phyloP scores from a whole-genome alignment of 1,140 invertebrate genomes.

The Mya arenaria region DNA sequence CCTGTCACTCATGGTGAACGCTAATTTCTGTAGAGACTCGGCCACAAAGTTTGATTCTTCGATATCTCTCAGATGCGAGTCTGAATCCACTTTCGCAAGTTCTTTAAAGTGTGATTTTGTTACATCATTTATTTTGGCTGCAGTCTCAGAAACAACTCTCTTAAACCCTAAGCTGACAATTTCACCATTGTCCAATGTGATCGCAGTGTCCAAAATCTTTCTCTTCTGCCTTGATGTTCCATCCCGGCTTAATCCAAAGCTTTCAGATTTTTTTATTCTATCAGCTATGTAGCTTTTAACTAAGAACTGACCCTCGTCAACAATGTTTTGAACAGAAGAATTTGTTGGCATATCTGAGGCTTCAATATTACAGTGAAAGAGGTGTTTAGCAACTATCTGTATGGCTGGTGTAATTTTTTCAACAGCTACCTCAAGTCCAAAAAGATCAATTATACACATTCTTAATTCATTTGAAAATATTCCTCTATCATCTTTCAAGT shows the following conservation, averaged over 20 bases:
- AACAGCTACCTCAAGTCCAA: constrained; percentile 57
- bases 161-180: constrained; percentile 15
- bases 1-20: constrained; percentile 32
- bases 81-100: constrained; percentile 8
- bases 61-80: background rate
- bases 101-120: constrained; percentile 19
- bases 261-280: constrained; percentile 5
- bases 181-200: background rate
- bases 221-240: constrained; percentile 30
- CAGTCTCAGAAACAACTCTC: constrained; percentile 15
- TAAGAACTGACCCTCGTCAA: constrained; percentile 49
- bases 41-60: background rate
- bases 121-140: constrained; percentile 29
- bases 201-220: constrained; percentile 48
- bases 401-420: constrained; percentile 57
- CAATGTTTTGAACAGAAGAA: constrained; percentile 42
- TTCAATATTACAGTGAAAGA: constrained; percentile 22
- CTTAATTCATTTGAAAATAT: constrained; percentile 34
- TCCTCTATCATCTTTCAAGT: constrained; percentile 32
- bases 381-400: constrained; percentile 35
- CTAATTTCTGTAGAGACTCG: background rate
- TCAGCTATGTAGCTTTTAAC: constrained; percentile 52
- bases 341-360: constrained; percentile 21
- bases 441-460: constrained; percentile 54
- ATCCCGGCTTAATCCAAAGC: constrained; percentile 40